Conservation (phyloP, 2,888 invertebrate genomes). For the Ichneumoninae sp. region DNA sequence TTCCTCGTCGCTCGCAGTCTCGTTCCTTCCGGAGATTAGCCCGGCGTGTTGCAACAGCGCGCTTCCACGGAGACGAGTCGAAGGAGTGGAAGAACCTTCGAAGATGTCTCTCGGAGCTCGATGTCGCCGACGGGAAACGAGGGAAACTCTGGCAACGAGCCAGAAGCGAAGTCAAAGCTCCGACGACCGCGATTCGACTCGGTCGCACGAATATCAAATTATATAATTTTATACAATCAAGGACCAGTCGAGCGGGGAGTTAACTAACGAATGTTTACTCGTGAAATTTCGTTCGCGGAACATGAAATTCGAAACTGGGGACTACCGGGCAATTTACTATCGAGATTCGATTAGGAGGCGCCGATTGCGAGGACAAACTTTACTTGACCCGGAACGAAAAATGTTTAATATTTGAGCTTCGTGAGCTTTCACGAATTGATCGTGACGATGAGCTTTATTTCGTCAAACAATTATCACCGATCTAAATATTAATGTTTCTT, state of each 20-base stretch:
- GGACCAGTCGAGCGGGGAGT: constrained; percentile 19
- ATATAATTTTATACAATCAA: constrained; percentile 46
- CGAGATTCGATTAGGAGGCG: constrained; percentile 39
- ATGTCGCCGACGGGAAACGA: constrained; percentile 23
- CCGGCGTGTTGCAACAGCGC: constrained; percentile 6
- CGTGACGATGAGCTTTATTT: constrained; percentile 4
- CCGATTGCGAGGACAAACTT: neutral
- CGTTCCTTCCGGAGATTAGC: neutral
- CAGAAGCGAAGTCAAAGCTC: constrained; percentile 20
- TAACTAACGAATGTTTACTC: constrained; percentile 50
- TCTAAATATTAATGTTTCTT: constrained; percentile 31
- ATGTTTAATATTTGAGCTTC: neutral
- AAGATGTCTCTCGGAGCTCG: neutral
- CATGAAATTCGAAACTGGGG: constrained; percentile 9
- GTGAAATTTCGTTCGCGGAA: neutral
- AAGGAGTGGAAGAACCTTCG: constrained; percentile 8
- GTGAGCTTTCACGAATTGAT: neutral
- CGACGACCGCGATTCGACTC: neutral
- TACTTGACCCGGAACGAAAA: neutral
- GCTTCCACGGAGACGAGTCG: constrained; percentile 8
- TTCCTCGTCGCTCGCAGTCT: constrained; percentile 8
- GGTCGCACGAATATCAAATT: constrained; percentile 52
- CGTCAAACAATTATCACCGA: neutral
- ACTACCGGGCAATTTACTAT: neutral
- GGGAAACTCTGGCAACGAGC: constrained; percentile 30